A percentile compares a stretch with the other conserved stretches of the same genome.
Conservation (phyloP, 2,113 vertebrate genomes). For the Syngnathoides biaculeatus region DNA sequence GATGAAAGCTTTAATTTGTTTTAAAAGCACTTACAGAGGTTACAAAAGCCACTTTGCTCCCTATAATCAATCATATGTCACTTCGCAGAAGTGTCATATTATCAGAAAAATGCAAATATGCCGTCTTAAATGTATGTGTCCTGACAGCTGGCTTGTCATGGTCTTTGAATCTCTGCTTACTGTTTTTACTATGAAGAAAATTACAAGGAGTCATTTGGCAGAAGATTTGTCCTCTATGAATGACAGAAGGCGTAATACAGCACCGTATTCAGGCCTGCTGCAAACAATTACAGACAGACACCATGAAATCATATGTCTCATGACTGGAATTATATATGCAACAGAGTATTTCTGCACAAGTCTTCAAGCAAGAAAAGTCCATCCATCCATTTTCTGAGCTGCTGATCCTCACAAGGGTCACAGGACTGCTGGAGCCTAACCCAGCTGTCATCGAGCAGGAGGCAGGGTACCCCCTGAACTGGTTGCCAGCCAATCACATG, state of each 20-base stretch:
- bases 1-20: constrained; percentile 82
- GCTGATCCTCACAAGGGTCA: no score
- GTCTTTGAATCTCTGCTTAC: constrained; percentile 40
- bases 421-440: no score
- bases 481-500: no score
- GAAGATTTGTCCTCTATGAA: constrained; percentile 48
- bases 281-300: constrained; percentile 5
- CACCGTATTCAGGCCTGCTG: constrained; percentile 4
- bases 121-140: constrained; percentile 56
- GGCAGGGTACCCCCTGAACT: no score
- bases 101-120: constrained; percentile 68
- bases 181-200: constrained; percentile 64
- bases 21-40: constrained; percentile 75
- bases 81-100: constrained; percentile 69
- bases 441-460: no score
- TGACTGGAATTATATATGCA: not conserved
- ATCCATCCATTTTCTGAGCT: no score
- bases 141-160: constrained; percentile 53
- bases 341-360: not conserved
- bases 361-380: not conserved
- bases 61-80: constrained; percentile 80
- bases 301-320: constrained; percentile 13
- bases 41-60: constrained; percentile 68
- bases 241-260: constrained; percentile 22
- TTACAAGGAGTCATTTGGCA: constrained; percentile 51